These are phyloP conservation scores for Gambusia yucatana DNA, from an alignment of 2,797 vertebrate species.

Conservation along the genomic window DNA sequence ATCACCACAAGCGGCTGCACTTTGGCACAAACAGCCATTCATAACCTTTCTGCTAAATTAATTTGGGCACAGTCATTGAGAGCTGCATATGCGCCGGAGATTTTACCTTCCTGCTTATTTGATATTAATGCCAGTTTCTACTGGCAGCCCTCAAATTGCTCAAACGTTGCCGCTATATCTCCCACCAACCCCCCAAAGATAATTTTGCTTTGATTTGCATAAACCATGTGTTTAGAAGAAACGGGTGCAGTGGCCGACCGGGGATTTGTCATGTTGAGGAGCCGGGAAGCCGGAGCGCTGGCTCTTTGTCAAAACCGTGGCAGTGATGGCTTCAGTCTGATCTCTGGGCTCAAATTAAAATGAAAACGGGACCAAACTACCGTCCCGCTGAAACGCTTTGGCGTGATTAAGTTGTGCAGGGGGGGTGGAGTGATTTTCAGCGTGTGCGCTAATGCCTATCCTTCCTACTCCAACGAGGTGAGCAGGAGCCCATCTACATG, in stretches of 20 bases:
- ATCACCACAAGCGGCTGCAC: conserved; percentile 87
- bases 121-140: conserved; percentile 79
- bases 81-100: conserved; percentile 72
- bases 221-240: conserved; percentile 85
- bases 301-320: conserved; percentile 79
- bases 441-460: conserved; percentile 65
- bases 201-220: conserved; percentile 86
- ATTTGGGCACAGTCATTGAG: conserved; percentile 85
- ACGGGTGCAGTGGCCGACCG: conserved; percentile 70
- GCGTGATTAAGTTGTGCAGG: conserved; percentile 71
- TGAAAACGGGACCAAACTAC: conserved; percentile 69
- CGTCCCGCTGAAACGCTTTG: conserved; percentile 66
- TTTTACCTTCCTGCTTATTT: conserved; percentile 70
- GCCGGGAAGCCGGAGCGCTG: conserved; percentile 54
- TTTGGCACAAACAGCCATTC: conserved; percentile 89
- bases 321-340: conserved; percentile 58
- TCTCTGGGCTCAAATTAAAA: conserved; percentile 81
- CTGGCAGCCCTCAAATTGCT: conserved; percentile 79
- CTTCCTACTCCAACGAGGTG: conserved; percentile 52
- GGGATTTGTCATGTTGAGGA: conserved; percentile 82
- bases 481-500: conserved; percentile 56
- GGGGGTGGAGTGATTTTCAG: conserved; percentile 62
- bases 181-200: conserved; percentile 55
- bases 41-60: conserved; percentile 87
- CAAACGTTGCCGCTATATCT: conserved; percentile 72